Percentiles rank a stretch among this genome's conserved stretches.
Evolutionary conservation across 2,113 vertebrate species (phyloP).

Genomic region (Pomatostomus ruficeps): DNA sequence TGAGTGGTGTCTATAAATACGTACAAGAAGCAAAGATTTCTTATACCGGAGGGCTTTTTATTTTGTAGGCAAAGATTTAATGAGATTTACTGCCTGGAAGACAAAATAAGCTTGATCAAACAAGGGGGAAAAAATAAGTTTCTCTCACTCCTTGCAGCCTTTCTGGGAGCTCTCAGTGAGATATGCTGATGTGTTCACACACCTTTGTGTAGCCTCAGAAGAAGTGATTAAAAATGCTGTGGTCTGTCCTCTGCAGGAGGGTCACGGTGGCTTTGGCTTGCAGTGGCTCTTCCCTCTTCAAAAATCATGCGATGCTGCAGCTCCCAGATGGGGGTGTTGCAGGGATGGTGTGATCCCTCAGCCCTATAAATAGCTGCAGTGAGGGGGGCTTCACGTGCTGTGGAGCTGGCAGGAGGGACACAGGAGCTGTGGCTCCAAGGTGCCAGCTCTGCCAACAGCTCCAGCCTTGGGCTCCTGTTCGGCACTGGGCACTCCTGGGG

Average conservation of each 20-base stretch:
- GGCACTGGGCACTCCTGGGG: neutral
- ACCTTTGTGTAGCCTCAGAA: neutral
- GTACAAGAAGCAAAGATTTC: neutral
- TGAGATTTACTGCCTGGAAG: neutral
- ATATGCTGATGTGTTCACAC: neutral
- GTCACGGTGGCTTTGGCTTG: neutral
- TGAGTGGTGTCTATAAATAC: conserved; percentile 26
- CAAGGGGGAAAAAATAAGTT: neutral
- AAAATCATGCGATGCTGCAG: accelerated
- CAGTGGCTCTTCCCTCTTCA: neutral
- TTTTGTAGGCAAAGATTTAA: neutral
- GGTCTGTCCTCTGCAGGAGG: neutral
- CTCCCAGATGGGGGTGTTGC: accelerated
- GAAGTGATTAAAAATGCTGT: neutral
- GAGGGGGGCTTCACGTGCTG: neutral
- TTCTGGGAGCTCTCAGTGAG: neutral
- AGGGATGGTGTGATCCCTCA: neutral
- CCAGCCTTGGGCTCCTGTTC: neutral
- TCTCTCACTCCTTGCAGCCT: neutral
- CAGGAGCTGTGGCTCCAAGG: neutral
- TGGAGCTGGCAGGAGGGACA: neutral
- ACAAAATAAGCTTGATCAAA: neutral
- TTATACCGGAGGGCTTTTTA: neutral
- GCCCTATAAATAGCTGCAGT: neutral
- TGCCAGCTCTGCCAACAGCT: neutral